These are phyloP conservation scores for Coptotermes formosanus DNA, from an alignment of 1,140 invertebrate genomes.

Conservation along the genomic window DNA sequence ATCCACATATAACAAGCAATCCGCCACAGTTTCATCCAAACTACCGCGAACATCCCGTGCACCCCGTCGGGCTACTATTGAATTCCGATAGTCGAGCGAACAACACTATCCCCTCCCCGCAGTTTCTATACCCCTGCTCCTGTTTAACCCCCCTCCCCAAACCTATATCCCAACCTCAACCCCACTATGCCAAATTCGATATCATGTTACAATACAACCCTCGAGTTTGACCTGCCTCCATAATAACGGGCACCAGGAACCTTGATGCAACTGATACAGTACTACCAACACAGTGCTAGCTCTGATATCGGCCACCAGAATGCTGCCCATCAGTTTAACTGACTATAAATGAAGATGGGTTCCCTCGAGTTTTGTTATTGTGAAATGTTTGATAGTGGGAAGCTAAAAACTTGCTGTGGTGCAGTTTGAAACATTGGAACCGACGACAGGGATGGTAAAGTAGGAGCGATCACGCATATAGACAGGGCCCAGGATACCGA, in stretches of 20 bases:
- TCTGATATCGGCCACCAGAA: neutral
- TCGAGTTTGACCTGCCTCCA: neutral
- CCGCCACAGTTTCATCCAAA: neutral
- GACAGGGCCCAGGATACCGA: too few relatives aligned
- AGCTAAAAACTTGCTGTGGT: neutral
- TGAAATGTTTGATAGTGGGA: neutral
- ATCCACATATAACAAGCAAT: neutral
- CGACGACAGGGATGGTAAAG: neutral
- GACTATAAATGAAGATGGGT: neutral
- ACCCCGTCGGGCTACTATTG: neutral
- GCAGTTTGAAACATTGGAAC: neutral
- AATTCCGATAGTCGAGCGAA: neutral
- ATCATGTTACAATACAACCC: slow-evolving; percentile 12
- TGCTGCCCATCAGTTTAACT: neutral
- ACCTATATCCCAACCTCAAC: too few relatives aligned
- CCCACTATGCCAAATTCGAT: slow-evolving; percentile 14
- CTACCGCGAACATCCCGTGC: neutral
- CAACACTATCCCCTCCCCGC: neutral
- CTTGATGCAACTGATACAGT: neutral
- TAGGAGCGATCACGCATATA: neutral
- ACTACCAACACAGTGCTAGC: neutral
- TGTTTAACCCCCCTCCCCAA: neutral
- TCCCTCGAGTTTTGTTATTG: neutral
- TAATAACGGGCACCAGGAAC: neutral
- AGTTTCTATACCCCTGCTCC: neutral